Base-by-base conservation (phyloP, 2,113 vertebrate genomes). In the Ovis canadensis region DNA sequence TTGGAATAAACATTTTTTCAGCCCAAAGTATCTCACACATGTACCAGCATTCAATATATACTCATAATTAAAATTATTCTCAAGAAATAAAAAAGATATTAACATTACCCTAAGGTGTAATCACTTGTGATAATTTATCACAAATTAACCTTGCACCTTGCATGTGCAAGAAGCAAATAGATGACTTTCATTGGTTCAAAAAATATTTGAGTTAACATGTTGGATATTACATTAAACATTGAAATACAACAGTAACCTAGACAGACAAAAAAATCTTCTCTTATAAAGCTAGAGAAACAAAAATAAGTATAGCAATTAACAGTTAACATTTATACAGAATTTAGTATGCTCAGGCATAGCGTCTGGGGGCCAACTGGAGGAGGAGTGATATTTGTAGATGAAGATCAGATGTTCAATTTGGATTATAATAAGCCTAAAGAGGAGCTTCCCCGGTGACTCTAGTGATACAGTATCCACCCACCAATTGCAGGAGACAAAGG, bases 131-230 rank as follows among this genome's bases (percentile, higher is more conserved):
- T 86, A 55, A 83, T 71, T 83, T 80, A 67, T 64, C 88, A 33
- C 50, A 90, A 52, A 84, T 96, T 92, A 95, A 87, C 17, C 50
- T 83, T 86, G 21, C 2, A 90, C 16, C 7, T 87, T 94, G 19
- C 3, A 27, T 14, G 87, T 87, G 31, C 16, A 86, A 59, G 55
- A 64, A 64, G 19, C 87, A 71, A 77, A 45, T 77, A 13, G 62
- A 67, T 64, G 74, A 77, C 25, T 88, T 97, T 81, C 15, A 96
- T 60, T 87, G 78, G 8, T 81, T 93, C 27, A 90, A 84, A 95
- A 94, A 77, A 67, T 52, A 97, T 95, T 91, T 90, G 6, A 92
- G 6, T 77, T 48, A 88, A 87, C 19, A 90, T 83, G 13, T 13
- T 55, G 52, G 23, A 45, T 50, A 27, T 88, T 64, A 64, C 14